phyloP scores from a whole-genome alignment of 53 echinoderm and acorn worm species.

The Hippasteria phrygiana region DNA sequence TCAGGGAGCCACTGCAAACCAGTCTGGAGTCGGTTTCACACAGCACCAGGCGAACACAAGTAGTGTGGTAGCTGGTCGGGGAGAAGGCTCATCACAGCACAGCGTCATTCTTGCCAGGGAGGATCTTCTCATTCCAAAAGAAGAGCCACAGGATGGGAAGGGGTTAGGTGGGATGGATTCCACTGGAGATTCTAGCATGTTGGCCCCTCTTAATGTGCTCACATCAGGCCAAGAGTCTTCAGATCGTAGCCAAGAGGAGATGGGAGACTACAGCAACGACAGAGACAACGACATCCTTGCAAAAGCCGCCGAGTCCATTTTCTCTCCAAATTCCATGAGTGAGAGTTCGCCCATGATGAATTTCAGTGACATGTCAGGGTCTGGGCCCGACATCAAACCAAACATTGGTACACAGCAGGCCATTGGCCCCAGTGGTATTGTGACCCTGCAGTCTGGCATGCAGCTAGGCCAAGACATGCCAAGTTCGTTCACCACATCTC shows the following conservation, averaged over 20 bases:
- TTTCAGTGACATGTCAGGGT: constrained; percentile 62
- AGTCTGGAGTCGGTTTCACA: constrained; percentile 11
- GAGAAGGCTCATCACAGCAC: not conserved
- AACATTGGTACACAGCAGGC: constrained; percentile 30
- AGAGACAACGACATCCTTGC: constrained; percentile 91
- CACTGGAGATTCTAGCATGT: constrained; percentile 27
- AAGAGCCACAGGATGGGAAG: constrained; percentile 45
- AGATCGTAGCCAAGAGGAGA: constrained; percentile 27
- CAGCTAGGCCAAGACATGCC: constrained; percentile 50
- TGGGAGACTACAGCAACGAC: constrained; percentile 40
- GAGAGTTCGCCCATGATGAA: constrained; percentile 73
- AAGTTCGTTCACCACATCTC: constrained; percentile 8
- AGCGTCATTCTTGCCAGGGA: constrained; percentile 22
- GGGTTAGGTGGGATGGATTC: constrained; percentile 4
- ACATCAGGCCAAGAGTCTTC: constrained; percentile 37
- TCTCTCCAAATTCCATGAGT: constrained; percentile 62
- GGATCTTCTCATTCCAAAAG: constrained; percentile 7
- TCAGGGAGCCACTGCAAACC: not conserved
- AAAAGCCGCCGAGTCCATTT: constrained; percentile 97
- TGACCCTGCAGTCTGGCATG: constrained; percentile 41
- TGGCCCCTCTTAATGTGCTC: constrained; percentile 43
- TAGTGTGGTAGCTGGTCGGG: not conserved
- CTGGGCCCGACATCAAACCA: constrained; percentile 44
- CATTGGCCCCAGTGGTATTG: constrained; percentile 12
- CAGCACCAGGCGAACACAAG: constrained; percentile 25